Evolutionary conservation across 64 coral and sea anemone species (phyloP).

Genomic region (Acropora yongei): DNA sequence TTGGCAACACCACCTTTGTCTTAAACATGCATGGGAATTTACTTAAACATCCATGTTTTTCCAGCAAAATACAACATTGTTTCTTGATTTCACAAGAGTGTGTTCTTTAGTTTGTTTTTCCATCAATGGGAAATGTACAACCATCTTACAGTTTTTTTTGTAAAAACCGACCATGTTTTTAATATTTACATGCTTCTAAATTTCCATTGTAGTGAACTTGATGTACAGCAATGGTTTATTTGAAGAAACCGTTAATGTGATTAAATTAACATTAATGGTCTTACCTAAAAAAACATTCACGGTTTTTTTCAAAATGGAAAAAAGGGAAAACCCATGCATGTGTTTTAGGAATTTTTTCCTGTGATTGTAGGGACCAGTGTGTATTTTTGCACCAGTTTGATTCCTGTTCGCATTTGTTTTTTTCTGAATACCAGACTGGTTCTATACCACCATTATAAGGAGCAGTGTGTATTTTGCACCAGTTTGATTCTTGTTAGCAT

Average conservation of each 20-base stretch:
- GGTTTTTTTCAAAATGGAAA: not conserved
- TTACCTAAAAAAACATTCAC: not conserved
- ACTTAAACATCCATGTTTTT: not conserved
- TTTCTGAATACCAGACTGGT: no score
- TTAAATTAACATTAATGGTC: not conserved
- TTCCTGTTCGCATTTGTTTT: no score
- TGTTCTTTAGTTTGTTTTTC: constrained; percentile 22
- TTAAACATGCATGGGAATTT: not conserved
- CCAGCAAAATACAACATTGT: not conserved
- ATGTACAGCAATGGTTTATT: no score
- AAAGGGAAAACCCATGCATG: not conserved
- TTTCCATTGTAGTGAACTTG: not conserved
- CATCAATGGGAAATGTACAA: constrained; percentile 22
- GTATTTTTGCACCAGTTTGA: no score
- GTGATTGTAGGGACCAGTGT: no score
- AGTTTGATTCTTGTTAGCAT: no score
- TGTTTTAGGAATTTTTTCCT: not conserved
- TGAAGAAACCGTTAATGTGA: not conserved
- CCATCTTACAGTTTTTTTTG: not conserved
- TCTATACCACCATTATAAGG: no score
- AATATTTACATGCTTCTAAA: not conserved
- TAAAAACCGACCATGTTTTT: constrained; percentile 3
- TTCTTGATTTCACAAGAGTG: constrained; percentile 17
- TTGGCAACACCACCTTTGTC: constrained; percentile 7
- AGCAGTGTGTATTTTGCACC: no score